Evolutionary conservation across 23 tunicate species (phyloP).

Genomic region (Halocynthia aurantium): DNA sequence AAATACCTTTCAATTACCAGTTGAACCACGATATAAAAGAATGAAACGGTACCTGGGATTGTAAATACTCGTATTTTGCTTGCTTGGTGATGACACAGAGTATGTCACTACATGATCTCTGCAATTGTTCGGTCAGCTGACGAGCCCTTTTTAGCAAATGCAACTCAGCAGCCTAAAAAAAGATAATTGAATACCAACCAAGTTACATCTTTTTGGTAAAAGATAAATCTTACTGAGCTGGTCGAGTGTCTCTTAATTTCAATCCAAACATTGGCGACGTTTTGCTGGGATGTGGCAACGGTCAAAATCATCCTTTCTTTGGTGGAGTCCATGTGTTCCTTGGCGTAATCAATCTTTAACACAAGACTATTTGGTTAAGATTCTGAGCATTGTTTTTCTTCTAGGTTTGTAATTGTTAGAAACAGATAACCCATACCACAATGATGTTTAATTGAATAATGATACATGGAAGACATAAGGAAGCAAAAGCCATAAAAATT

Average conservation of each 20-base stretch:
- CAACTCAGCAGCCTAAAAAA: constrained; percentile 14
- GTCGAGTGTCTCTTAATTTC: neutral
- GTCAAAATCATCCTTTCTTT: neutral
- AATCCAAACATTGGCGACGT: constrained; percentile 9
- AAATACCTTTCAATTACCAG: too few species aligned
- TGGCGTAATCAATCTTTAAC: constrained; percentile 11
- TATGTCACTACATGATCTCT: constrained; percentile 8
- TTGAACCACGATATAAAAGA: too few species aligned
- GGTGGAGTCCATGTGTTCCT: constrained; percentile 25
- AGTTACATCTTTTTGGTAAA: neutral
- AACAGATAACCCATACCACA: too few species aligned
- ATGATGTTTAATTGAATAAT: too few species aligned
- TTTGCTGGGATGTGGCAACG: constrained; percentile 18
- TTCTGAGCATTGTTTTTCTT: too few species aligned
- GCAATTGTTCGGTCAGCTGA: neutral
- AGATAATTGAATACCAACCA: neutral
- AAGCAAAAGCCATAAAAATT: too few species aligned
- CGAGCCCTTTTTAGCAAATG: constrained; percentile 10
- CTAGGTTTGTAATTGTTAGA: too few species aligned
- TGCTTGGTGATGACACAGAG: constrained; percentile 5
- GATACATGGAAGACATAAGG: too few species aligned
- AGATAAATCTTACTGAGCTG: neutral
- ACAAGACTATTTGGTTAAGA: neutral
- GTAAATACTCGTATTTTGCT: constrained; percentile 8
- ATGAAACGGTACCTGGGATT: neutral